These are phyloP conservation scores for Hapalemur alaotrensis DNA, from an alignment of 2,797 vertebrate species.

Conservation along the genomic window DNA sequence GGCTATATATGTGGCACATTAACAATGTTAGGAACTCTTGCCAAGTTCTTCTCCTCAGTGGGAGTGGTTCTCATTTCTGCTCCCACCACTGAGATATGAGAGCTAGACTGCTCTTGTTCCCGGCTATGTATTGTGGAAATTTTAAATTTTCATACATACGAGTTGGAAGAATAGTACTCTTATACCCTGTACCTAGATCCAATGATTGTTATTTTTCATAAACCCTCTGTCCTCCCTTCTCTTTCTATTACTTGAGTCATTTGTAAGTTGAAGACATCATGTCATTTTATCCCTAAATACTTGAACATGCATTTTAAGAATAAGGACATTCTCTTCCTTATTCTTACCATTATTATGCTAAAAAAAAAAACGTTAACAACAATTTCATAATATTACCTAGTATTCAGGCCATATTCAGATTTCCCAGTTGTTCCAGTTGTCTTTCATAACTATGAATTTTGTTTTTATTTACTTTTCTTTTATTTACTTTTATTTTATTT, in stretches of 20 bases:
- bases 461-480: not conserved
- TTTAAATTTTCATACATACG: not conserved
- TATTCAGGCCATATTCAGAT: not conserved
- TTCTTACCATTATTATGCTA: not conserved
- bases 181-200: not conserved
- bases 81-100: not conserved
- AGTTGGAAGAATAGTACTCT: not conserved
- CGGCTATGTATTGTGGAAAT: not conserved
- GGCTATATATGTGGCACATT: not conserved
- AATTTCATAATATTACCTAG: not conserved
- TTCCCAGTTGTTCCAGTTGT: not conserved
- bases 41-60: not conserved
- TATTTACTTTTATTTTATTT: not conserved
- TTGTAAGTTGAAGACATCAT: not conserved
- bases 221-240: not conserved
- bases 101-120: not conserved
- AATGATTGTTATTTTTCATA: not conserved
- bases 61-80: not conserved
- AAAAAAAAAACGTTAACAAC: not conserved
- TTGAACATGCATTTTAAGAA: not conserved
- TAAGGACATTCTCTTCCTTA: not conserved
- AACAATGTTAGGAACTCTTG: not conserved
- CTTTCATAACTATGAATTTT: not conserved
- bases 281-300: not conserved
- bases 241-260: slow-evolving; percentile 12